Evolutionary conservation across 2,797 vertebrate species (phyloP).

Genomic region (Hippoglossus hippoglossus): DNA sequence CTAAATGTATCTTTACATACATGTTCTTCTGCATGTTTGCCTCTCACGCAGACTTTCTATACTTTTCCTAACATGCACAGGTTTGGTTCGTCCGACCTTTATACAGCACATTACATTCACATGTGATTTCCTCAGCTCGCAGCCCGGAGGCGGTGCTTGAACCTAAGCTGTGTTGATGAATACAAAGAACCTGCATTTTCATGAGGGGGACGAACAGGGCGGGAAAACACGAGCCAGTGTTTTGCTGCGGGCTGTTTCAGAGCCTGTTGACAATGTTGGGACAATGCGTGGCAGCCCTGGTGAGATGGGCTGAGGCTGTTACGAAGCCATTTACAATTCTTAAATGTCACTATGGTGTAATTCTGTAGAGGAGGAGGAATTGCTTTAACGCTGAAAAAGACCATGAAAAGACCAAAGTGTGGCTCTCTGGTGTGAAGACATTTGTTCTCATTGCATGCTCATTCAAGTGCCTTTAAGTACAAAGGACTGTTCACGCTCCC

Average conservation of each 20-base stretch:
- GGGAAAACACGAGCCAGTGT: slow-evolving; percentile 30
- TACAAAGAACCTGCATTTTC: slow-evolving; percentile 54
- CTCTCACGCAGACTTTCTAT: background rate
- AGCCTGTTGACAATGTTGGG: slow-evolving; percentile 53
- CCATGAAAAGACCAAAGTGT: slow-evolving; percentile 19
- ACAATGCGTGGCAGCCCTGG: slow-evolving; percentile 35
- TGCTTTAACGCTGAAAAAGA: slow-evolving; percentile 22
- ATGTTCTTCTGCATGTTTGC: slow-evolving; percentile 22
- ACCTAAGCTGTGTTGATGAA: slow-evolving; percentile 42
- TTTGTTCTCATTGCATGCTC: slow-evolving; percentile 40
- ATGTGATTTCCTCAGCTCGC: slow-evolving; percentile 40
- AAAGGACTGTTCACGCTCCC: slow-evolving; percentile 25
- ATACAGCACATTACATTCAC: slow-evolving; percentile 32
- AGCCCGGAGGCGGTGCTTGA: slow-evolving; percentile 47
- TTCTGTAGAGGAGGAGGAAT: slow-evolving; percentile 34
- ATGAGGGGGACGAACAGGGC: slow-evolving; percentile 31
- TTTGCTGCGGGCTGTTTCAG: slow-evolving; percentile 49
- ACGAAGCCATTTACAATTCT: slow-evolving; percentile 53
- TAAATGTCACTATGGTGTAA: slow-evolving; percentile 56
- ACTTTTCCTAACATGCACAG: slow-evolving; percentile 21
- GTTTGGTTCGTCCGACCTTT: slow-evolving; percentile 52
- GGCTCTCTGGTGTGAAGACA: slow-evolving; percentile 22
- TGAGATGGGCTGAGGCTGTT: slow-evolving; percentile 36
- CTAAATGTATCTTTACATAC: background rate
- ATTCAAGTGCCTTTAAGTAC: slow-evolving; percentile 51